A percentile compares a stretch with the other conserved stretches of the same genome.
These are phyloP conservation scores for Synergus umbraculus DNA, from an alignment of 2,888 invertebrate species.

Conservation along the genomic window DNA sequence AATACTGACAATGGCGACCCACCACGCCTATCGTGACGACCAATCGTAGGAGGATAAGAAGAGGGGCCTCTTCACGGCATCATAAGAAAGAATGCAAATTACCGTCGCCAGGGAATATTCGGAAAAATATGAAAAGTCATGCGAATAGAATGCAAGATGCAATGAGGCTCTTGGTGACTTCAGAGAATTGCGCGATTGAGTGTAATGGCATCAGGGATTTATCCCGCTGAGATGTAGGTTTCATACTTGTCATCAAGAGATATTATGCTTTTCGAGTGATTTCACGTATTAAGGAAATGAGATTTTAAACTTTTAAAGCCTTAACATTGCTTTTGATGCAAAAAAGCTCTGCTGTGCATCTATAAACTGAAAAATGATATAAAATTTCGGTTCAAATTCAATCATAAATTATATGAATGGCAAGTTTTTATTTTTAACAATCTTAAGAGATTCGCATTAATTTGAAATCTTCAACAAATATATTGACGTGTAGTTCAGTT, in stretches of 20 bases:
- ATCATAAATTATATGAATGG: no score
- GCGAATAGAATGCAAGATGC: background rate
- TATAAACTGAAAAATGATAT: no score
- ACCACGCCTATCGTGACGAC: conserved; percentile 55
- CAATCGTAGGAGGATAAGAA: conserved; percentile 35
- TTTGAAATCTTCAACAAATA: no score
- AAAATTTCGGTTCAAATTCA: no score
- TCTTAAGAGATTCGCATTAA: no score
- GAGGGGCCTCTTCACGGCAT: conserved; percentile 2
- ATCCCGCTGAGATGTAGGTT: background rate
- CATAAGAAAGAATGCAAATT: conserved; percentile 29
- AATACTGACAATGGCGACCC: conserved; percentile 48
- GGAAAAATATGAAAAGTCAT: conserved; percentile 26
- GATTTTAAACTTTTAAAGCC: background rate
- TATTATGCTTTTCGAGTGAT: background rate
- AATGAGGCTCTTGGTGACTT: background rate
- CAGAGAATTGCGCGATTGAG: background rate
- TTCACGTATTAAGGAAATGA: background rate
- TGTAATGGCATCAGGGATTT: background rate
- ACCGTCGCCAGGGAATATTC: conserved; percentile 24
- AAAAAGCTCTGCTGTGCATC: no score
- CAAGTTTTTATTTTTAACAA: no score
- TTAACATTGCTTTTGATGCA: no score
- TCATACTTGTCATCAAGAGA: background rate
- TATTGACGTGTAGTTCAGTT: no score